These are phyloP conservation scores for Meles meles DNA, from an alignment of 2,113 vertebrate genomes.

Conservation along the genomic window DNA sequence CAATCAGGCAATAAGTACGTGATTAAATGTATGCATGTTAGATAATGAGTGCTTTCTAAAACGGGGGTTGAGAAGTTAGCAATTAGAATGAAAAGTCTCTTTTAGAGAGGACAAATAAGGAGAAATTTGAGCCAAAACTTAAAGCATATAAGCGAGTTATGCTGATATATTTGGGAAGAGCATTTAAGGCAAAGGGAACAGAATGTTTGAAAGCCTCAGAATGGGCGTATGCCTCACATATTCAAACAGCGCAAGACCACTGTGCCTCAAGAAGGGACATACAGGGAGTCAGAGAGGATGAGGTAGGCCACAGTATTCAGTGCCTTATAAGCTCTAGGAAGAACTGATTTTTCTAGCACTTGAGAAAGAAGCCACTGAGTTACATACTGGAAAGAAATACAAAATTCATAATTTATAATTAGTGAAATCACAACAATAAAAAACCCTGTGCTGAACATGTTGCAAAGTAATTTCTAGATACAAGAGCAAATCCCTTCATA, in stretches of 20 bases:
- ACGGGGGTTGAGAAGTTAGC: background rate
- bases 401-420: background rate
- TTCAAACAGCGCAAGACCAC: background rate
- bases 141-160: background rate
- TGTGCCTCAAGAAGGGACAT: background rate
- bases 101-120: background rate
- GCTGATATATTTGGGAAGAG: background rate
- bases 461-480: background rate
- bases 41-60: background rate
- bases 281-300: background rate
- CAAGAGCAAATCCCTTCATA: background rate
- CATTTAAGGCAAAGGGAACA: background rate
- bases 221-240: background rate
- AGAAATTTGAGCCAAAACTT: background rate
- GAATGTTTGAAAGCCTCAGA: background rate
- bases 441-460: background rate
- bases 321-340: background rate
- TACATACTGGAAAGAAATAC: background rate
- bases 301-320: background rate
- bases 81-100: background rate
- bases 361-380: background rate
- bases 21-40: background rate
- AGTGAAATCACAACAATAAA: background rate
- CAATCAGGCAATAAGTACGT: background rate
- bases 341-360: background rate